A percentile compares a stretch with the other conserved stretches of the same genome.
These are phyloP conservation scores for Ruditapes philippinarum DNA, from an alignment of 1,140 invertebrate species.

Conservation along the genomic window DNA sequence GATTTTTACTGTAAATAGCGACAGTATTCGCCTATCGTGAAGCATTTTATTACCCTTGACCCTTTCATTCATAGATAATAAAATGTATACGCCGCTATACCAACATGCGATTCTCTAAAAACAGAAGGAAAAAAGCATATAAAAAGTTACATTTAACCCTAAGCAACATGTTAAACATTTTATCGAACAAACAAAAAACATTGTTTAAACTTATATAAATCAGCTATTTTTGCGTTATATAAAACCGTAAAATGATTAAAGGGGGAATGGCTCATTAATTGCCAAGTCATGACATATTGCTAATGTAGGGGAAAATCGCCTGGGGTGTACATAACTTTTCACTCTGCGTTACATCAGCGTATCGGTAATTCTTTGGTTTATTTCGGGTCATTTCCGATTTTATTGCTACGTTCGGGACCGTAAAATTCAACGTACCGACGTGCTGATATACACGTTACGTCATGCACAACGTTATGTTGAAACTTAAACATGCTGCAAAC, in stretches of 20 bases:
- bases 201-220: neutral
- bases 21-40: no score
- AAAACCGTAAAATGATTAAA: neutral
- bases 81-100: no score
- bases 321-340: neutral
- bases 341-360: neutral
- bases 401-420: neutral
- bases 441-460: neutral
- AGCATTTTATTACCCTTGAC: no score
- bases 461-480: no score
- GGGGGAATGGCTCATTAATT: neutral
- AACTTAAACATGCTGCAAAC: no score
- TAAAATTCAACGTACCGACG: neutral
- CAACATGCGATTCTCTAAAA: no score
- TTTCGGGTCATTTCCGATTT: constrained; percentile 1
- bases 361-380: neutral
- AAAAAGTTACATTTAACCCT: no score
- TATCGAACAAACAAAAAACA: no score
- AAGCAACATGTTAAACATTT: no score
- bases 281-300: neutral
- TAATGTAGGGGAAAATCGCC: neutral
- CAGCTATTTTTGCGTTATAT: neutral
- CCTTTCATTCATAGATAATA: no score
- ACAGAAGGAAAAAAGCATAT: no score
- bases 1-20: no score